Evolutionary conservation across 2,113 vertebrate genomes (phyloP), one percentile per base, ranked within the genome.

Genomic region (Ginglymostoma cirratum): DNA sequence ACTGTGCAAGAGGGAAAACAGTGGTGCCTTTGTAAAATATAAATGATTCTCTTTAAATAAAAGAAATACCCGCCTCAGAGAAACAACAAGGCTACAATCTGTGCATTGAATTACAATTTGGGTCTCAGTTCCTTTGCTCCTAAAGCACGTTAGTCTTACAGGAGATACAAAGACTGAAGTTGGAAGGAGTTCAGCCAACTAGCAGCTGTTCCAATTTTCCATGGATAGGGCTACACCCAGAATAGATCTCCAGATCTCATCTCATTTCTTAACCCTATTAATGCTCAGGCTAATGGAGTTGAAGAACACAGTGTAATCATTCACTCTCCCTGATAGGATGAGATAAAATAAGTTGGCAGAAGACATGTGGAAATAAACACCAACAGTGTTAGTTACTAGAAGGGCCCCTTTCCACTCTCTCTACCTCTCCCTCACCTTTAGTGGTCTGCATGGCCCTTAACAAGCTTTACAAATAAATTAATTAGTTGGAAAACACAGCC

Each of bases 171-270:
- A n/a, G 55, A 30, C 86, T 12, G 42, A 48, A 86, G 83, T 48
- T 86, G 45, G 85, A 87, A 87, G 27, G 85, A 90, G 0, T 55
- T 92, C 87, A 92, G 55, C 87, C 30, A 92, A 34, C 10, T 19
- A 17, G 87, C 87, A 92, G 87, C 87, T 92, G 87, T 65, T 65
- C 10, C 30, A n/a, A 92, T 92, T 92, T 92, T 92, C 87, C 87
- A 65, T n/a, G 4, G 87, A 61, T 55, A 65, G 87, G 55, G 55
- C 87, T n/a, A 92, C 87, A 19, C 87, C 87, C 87, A 92, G 87
- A 92, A 65, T 92, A 92, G 87, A 92, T 92, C 55, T 61, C 55
- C 5, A 65, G 30, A 92, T 34, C 27, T 30, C 24, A 61, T 24
- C 2, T 92, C 55, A 92, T 34, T 92, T n/a, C 27, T 92, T 92